These are phyloP conservation scores for Rhinolophus ferrumequinum DNA, from an alignment of 2,113 vertebrate genomes.

Conservation along the genomic window DNA sequence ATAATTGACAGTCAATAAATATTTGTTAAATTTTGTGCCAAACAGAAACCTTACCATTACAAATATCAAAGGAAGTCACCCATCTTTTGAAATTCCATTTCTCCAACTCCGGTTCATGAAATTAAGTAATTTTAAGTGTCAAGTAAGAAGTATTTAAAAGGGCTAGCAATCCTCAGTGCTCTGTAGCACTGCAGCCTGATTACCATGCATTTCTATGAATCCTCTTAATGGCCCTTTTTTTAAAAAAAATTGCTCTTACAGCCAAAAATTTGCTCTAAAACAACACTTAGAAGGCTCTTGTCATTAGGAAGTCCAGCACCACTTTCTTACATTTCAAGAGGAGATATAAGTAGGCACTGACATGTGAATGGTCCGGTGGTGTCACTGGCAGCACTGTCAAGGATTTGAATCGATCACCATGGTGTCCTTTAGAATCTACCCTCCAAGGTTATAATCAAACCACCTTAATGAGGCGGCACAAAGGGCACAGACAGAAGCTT, in stretches of 20 bases:
- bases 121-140: not conserved
- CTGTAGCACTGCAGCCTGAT: not conserved
- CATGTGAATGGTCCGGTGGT: not conserved
- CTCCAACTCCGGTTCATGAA: not conserved
- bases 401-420: conserved; percentile 69
- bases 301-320: not conserved
- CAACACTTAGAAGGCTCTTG: not conserved
- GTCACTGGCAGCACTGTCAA: conserved; percentile 48
- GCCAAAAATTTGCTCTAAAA: not conserved
- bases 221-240: conserved; percentile 55
- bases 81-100: not conserved
- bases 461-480: not conserved
- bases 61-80: not conserved
- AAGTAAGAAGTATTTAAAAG: conserved; percentile 24
- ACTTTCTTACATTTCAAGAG: not conserved
- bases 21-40: not conserved
- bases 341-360: not conserved
- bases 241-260: conserved; percentile 51
- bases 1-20: not conserved
- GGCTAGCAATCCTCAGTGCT: not conserved
- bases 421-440: conserved; percentile 68
- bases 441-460: conserved; percentile 78
- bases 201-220: conserved; percentile 44
- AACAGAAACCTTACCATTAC: not conserved
- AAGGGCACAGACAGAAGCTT: conserved; percentile 44